These are phyloP conservation scores for Drosophila rubida DNA, from an alignment of 2,888 invertebrate genomes.

Conservation along the genomic window DNA sequence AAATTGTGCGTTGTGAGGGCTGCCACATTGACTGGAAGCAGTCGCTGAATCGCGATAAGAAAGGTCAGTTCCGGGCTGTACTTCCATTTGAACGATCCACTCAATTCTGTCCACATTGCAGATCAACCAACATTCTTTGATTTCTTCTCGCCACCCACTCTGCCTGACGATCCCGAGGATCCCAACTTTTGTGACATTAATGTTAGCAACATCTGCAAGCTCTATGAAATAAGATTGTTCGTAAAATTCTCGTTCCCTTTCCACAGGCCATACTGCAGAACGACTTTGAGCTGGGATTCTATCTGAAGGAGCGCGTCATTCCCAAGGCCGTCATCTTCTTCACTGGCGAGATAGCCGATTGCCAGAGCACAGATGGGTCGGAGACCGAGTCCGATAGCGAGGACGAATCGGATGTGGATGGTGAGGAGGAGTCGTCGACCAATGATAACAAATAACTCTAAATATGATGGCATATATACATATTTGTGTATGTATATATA, in stretches of 20 bases:
- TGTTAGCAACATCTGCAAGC: conserved; percentile 41
- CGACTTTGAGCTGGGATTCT: conserved; percentile 99
- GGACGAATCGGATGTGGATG: conserved; percentile 65
- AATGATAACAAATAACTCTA: conserved; percentile 46
- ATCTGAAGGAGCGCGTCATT: conserved; percentile 97
- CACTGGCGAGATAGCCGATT: conserved; percentile 92
- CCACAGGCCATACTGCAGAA: conserved; percentile 85
- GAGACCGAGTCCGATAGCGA: conserved; percentile 67
- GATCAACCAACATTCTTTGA: conserved; percentile 91
- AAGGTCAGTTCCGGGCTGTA: conserved; percentile 79
- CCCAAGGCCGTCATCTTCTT: conserved; percentile 97
- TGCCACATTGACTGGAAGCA: conserved; percentile 93
- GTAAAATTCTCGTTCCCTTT: not conserved
- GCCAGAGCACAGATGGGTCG: conserved; percentile 71
- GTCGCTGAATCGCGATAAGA: conserved; percentile 84
- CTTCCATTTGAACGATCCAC: not conserved
- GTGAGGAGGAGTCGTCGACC: conserved; percentile 61
- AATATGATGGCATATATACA: not conserved
- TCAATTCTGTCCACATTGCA: not conserved
- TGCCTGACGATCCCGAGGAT: conserved; percentile 77
- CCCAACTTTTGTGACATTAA: conserved; percentile 77
- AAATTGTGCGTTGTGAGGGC: conserved; percentile 91
- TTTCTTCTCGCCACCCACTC: conserved; percentile 92
- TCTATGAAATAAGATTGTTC: not conserved
- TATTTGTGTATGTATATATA: not conserved